These are phyloP conservation scores for Pseudomyrmex pallidus DNA, from an alignment of 1,140 invertebrate genomes.

Conservation along the genomic window DNA sequence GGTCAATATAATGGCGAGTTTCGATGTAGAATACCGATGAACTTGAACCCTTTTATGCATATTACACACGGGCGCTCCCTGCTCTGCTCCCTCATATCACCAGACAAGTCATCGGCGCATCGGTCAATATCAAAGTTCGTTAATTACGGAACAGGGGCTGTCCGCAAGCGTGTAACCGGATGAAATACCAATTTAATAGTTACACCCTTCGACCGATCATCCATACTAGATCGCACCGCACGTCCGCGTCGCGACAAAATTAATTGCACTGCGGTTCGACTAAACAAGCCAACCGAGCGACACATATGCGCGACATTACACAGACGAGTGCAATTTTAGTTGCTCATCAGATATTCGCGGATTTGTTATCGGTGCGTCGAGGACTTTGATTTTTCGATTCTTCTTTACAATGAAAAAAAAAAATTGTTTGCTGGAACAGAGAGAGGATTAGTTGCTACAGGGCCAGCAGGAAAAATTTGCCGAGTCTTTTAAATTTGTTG, in stretches of 20 bases:
- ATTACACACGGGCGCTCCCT: not conserved
- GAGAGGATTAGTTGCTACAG: too few relatives aligned
- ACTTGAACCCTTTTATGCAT: slow-evolving; percentile 37
- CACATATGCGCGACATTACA: slow-evolving; percentile 10
- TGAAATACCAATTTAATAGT: slow-evolving; percentile 59
- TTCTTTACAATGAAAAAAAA: too few relatives aligned
- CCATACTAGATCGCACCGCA: slow-evolving; percentile 18
- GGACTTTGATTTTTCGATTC: too few relatives aligned
- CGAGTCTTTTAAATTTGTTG: too few relatives aligned
- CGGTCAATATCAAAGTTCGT: slow-evolving; percentile 59
- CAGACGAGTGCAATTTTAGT: not conserved
- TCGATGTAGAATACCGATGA: not conserved
- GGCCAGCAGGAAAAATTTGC: too few relatives aligned
- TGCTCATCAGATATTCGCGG: not conserved
- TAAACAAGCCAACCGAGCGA: slow-evolving; percentile 8
- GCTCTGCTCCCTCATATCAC: too few relatives aligned
- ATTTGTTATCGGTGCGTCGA: too few relatives aligned
- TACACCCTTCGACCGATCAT: slow-evolving; percentile 47
- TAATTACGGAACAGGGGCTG: slow-evolving; percentile 50
- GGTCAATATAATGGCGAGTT: slow-evolving; percentile 2
- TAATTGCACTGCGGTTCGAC: slow-evolving; percentile 37
- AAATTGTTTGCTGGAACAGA: too few relatives aligned
- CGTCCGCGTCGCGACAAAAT: slow-evolving; percentile 36
- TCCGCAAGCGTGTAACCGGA: slow-evolving; percentile 49
- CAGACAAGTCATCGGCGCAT: slow-evolving; percentile 2